Evolutionary conservation across 64 coral and sea anemone genomes (phyloP).

Genomic region (Orbicella faveolata): DNA sequence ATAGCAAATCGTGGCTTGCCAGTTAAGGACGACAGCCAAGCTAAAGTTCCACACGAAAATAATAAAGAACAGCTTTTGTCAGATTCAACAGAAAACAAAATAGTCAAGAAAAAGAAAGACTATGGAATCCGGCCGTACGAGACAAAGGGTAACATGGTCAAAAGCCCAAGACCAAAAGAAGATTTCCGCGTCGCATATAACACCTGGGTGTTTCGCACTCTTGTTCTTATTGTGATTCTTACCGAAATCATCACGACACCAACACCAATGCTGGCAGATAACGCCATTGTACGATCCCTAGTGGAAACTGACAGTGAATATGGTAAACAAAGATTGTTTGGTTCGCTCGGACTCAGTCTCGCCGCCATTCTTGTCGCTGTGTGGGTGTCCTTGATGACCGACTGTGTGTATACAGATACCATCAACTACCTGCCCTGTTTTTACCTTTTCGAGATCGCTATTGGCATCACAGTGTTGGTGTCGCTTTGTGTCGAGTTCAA

Average conservation of each 20-base stretch:
- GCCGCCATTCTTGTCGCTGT: conserved; percentile 70
- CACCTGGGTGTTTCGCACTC: conserved; percentile 78
- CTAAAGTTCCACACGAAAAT: not conserved
- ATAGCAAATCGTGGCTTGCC: not conserved
- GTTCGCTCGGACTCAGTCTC: conserved; percentile 65
- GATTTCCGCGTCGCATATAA: conserved; percentile 85
- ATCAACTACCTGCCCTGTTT: conserved; percentile 86
- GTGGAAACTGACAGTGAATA: conserved; percentile 77
- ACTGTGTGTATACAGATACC: conserved; percentile 78
- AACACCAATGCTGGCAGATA: conserved; percentile 88
- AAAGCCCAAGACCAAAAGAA: conserved; percentile 2
- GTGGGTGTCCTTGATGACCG: conserved; percentile 51
- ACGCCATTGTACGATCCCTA: conserved; percentile 70
- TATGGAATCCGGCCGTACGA: conserved; percentile 24
- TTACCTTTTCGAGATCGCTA: conserved; percentile 79
- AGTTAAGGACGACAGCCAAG: not conserved
- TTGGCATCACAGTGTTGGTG: conserved; percentile 70
- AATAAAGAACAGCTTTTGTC: not conserved
- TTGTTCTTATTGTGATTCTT: conserved; percentile 76
- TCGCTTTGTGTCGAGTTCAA: conserved; percentile 75
- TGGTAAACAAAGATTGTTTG: conserved; percentile 79
- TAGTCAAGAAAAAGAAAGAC: not conserved
- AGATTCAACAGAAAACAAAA: not conserved
- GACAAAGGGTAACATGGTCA: not conserved
- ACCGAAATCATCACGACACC: conserved; percentile 91